These are phyloP conservation scores for Ptyas mucosa DNA, from an alignment of 2,113 vertebrate genomes.

Conservation along the genomic window DNA sequence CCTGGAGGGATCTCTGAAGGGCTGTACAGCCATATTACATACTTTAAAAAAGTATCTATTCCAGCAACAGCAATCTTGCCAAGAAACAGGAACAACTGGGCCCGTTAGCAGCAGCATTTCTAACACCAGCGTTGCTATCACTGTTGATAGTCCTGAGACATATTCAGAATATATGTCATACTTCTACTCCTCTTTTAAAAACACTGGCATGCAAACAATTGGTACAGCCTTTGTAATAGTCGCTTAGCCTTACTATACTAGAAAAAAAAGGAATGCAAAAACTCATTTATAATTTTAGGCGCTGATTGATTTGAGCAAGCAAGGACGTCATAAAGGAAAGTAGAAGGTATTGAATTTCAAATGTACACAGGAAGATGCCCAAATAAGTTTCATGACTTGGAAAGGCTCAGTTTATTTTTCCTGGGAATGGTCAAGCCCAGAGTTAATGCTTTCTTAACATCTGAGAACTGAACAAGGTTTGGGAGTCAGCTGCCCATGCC, in stretches of 20 bases:
- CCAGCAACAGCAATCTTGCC: neutral
- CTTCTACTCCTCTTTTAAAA: neutral
- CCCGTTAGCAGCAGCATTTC: neutral
- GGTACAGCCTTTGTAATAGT: neutral
- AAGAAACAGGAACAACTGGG: neutral
- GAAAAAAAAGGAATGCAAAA: neutral
- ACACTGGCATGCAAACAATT: neutral
- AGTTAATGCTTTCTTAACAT: neutral
- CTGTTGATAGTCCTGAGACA: neutral
- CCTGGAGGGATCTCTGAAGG: neutral
- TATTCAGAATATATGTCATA: neutral
- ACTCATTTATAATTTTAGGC: neutral
- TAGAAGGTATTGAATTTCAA: neutral
- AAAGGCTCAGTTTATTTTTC: neutral
- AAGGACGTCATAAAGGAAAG: neutral
- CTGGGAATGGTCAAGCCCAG: neutral
- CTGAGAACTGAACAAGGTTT: neutral
- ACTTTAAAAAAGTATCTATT: neutral
- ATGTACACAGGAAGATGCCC: neutral
- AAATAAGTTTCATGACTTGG: neutral
- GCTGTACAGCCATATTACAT: neutral
- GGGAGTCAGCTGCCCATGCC: neutral
- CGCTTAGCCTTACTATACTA: neutral
- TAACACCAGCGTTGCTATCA: neutral
- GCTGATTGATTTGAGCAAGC: neutral